A percentile compares a stretch with the other conserved stretches of the same genome.
These are phyloP conservation scores for Monochamus saltuarius DNA, from an alignment of 1,140 invertebrate genomes.

Conservation along the genomic window DNA sequence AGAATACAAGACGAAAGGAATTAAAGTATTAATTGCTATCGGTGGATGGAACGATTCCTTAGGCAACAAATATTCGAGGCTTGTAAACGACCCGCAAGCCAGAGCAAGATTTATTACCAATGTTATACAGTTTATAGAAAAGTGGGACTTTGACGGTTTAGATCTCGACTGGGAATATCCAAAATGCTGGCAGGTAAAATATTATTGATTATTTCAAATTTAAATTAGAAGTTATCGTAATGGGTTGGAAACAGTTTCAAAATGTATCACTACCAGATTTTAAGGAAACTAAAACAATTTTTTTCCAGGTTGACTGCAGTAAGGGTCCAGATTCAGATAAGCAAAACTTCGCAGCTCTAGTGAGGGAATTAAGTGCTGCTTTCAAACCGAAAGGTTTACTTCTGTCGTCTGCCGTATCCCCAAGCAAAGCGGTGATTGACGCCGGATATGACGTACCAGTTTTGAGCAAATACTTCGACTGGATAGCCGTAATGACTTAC, in stretches of 20 bases:
- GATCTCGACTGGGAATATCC: slow-evolving; percentile 76
- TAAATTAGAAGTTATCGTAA: not conserved
- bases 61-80: slow-evolving; percentile 63
- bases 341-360: slow-evolving; percentile 67
- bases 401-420: slow-evolving; percentile 81
- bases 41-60: slow-evolving; percentile 74
- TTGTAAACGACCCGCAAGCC: slow-evolving; percentile 58
- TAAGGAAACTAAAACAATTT: too few relatives aligned
- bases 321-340: slow-evolving; percentile 48
- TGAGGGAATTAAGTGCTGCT: slow-evolving; percentile 69
- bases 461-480: slow-evolving; percentile 73
- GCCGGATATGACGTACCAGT: slow-evolving; percentile 76
- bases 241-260: not conserved
- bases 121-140: slow-evolving; percentile 61
- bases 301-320: slow-evolving; percentile 29
- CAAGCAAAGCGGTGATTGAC: slow-evolving; percentile 78
- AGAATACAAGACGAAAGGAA: slow-evolving; percentile 58
- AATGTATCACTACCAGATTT: too few relatives aligned
- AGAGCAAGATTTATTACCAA: slow-evolving; percentile 62
- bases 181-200: slow-evolving; percentile 64
- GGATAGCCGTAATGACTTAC: slow-evolving; percentile 89
- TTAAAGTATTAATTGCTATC: slow-evolving; percentile 69
- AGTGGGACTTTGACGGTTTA: slow-evolving; percentile 68
- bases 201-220: not conserved
- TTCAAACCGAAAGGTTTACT: slow-evolving; percentile 71